Conservation (phyloP, 2,113 vertebrate genomes). For the Edolisoma coerulescens region DNA sequence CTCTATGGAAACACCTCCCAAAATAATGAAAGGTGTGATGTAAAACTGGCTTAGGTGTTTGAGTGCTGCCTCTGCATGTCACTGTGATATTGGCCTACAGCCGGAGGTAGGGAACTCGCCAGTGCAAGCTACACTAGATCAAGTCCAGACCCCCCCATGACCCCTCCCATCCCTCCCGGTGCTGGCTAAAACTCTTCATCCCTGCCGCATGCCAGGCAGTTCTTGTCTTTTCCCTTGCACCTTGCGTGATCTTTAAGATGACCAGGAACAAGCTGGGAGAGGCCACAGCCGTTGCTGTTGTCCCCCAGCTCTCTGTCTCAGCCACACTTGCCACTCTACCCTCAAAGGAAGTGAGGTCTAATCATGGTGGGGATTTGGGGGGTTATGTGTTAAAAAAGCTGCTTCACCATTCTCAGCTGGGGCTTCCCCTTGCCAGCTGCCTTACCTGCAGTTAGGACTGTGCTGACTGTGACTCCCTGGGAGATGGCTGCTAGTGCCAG, state of each 20-base stretch:
- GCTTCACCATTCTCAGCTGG: background rate
- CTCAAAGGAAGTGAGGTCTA: background rate
- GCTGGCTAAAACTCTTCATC: background rate
- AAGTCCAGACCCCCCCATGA: background rate
- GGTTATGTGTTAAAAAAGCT: background rate
- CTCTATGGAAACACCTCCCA: background rate
- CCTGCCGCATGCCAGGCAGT: background rate
- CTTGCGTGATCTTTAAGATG: background rate
- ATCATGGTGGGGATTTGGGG: rapidly evolving
- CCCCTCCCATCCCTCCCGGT: background rate
- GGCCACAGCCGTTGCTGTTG: background rate
- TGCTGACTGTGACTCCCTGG: rapidly evolving
- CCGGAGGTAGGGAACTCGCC: rapidly evolving
- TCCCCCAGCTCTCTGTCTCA: background rate
- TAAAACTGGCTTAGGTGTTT: background rate
- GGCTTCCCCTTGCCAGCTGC: background rate
- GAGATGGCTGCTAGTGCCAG: background rate
- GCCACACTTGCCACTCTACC: too few species aligned
- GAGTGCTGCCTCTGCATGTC: background rate
- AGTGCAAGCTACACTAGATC: background rate
- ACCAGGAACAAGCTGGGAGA: background rate
- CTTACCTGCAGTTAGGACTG: background rate
- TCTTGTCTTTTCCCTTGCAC: background rate
- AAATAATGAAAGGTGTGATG: background rate
- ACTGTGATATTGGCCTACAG: background rate